Conservation (phyloP, 23 tunicate species). For the Trididemnum nubilum region DNA sequence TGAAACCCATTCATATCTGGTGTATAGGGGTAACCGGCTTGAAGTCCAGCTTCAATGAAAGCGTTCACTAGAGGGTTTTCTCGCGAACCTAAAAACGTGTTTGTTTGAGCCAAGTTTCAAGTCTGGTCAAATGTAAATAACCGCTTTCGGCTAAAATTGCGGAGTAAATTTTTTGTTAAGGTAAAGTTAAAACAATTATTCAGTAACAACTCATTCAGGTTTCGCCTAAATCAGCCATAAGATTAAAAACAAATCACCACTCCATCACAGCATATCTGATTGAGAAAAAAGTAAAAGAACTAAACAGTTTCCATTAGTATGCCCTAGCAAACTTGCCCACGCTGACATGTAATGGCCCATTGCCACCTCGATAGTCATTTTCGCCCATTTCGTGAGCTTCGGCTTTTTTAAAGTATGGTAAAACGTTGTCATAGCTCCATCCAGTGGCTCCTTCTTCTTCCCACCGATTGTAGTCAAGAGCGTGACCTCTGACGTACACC, state of each 20-base stretch:
- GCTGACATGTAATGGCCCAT: constrained; percentile 86
- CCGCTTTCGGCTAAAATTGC: too few relatives aligned
- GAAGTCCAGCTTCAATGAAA: constrained; percentile 65
- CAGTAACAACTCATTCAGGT: too few relatives aligned
- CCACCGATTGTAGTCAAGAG: constrained; percentile 94
- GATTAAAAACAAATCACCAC: too few relatives aligned
- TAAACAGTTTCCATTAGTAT: too few relatives aligned
- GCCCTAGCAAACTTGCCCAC: constrained; percentile 64
- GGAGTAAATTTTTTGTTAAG: too few relatives aligned
- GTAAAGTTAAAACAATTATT: too few relatives aligned
- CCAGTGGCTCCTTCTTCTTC: constrained; percentile 74
- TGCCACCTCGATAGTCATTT: constrained; percentile 90
- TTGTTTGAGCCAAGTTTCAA: too few relatives aligned
- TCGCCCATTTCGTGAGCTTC: constrained; percentile 77
- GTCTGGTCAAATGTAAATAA: too few relatives aligned
- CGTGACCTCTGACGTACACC: constrained; percentile 98
- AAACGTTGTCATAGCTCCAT: constrained; percentile 83
- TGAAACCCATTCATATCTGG: constrained; percentile 90
- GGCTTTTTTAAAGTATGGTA: constrained; percentile 98
- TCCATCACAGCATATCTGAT: too few relatives aligned
- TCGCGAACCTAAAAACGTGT: not conserved
- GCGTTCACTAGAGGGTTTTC: constrained; percentile 66
- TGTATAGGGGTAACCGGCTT: constrained; percentile 94
- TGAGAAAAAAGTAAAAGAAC: too few relatives aligned
- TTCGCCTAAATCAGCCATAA: too few relatives aligned